Evolutionary conservation across 2,113 vertebrate genomes (phyloP).

Genomic region (Cephalopholis sonnerati): DNA sequence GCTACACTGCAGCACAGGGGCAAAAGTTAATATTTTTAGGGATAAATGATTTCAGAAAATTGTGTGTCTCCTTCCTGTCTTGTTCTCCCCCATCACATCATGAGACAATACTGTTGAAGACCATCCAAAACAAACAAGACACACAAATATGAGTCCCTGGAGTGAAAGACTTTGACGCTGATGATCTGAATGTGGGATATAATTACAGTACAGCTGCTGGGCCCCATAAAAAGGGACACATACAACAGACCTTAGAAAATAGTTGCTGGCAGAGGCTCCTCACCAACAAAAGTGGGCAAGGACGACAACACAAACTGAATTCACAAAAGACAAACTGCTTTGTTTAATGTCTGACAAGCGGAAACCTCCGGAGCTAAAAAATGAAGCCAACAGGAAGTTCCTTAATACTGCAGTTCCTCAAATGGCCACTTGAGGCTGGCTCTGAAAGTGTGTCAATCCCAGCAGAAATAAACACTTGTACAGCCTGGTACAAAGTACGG

Average conservation of each 20-base stretch:
- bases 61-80: not conserved
- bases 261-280: not conserved
- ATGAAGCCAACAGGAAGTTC: too few species aligned
- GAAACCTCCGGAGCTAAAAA: too few species aligned
- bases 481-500: too few species aligned
- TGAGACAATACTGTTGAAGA: not conserved
- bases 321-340: not conserved
- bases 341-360: not conserved
- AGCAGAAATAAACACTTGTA: too few species aligned
- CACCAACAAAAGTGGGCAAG: not conserved
- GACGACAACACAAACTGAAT: constrained; percentile 1
- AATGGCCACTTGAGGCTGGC: too few species aligned
- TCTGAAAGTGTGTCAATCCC: too few species aligned
- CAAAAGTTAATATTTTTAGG: rapidly evolving
- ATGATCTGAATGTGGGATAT: not conserved
- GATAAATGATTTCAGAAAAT: not conserved
- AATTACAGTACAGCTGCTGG: not conserved
- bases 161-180: not conserved
- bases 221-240: not conserved
- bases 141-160: not conserved
- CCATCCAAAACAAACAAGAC: constrained; percentile 7
- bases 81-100: not conserved
- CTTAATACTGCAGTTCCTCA: too few species aligned
- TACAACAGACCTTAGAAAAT: not conserved
- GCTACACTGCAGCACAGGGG: too few species aligned